These are phyloP conservation scores for Macroramphosus scolopax DNA, from an alignment of 2,797 vertebrate genomes.

Conservation along the genomic window DNA sequence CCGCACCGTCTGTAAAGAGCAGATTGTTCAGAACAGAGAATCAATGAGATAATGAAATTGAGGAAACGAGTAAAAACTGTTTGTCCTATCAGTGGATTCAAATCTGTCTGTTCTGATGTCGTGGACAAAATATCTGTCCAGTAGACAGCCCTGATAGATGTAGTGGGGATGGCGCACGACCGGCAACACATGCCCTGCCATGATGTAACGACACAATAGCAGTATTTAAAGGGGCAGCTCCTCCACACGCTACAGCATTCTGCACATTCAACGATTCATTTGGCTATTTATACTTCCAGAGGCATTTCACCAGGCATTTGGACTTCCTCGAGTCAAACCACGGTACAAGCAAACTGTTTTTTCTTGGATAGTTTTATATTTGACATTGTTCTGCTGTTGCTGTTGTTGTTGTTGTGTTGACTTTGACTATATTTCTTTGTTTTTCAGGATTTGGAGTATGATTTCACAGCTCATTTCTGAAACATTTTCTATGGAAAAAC, in stretches of 20 bases:
- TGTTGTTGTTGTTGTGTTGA: conserved; percentile 7
- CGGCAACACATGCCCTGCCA: conserved; percentile 32
- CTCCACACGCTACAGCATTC: conserved; percentile 7
- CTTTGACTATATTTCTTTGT: background rate
- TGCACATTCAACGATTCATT: conserved; percentile 6
- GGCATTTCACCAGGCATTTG: conserved; percentile 13
- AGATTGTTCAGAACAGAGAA: background rate
- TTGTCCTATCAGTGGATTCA: background rate
- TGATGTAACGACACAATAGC: conserved; percentile 51
- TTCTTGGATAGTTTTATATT: background rate
- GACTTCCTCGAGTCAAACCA: conserved; percentile 18
- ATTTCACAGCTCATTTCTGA: conserved; percentile 73
- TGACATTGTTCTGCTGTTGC: background rate
- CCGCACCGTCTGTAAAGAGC: conserved; percentile 6
- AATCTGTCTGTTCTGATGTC: background rate
- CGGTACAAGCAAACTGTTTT: conserved; percentile 12
- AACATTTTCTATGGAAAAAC: conserved; percentile 85
- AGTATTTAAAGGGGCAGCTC: conserved; percentile 43
- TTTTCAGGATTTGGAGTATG: conserved; percentile 80
- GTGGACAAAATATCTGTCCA: background rate
- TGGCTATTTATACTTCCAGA: conserved; percentile 1
- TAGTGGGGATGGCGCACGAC: conserved; percentile 22
- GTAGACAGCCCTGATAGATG: background rate
- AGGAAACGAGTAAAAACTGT: background rate
- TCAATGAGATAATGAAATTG: background rate